Conservation (phyloP, 2,797 vertebrate species). For the Neostethus bicornis region DNA sequence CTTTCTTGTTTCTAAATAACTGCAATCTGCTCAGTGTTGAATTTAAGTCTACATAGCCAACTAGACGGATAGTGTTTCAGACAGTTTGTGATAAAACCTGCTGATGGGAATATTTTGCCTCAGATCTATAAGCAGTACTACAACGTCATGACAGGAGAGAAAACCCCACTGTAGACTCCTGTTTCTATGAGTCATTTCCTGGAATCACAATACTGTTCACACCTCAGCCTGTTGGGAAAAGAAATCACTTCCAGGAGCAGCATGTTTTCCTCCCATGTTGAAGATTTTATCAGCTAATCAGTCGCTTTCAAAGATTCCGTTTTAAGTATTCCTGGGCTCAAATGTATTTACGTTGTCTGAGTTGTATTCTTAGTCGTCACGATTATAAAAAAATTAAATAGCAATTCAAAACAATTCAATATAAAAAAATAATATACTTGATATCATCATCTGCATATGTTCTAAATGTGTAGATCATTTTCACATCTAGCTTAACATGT, state of each 20-base stretch:
- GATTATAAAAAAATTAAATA: no score
- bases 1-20: no score
- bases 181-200: constrained; percentile 47
- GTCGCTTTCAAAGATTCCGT: constrained; percentile 20
- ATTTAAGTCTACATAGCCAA: no score
- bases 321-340: background rate
- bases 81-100: no score
- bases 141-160: background rate
- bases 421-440: no score
- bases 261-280: constrained; percentile 12
- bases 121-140: background rate
- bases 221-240: constrained; percentile 57
- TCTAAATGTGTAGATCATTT: no score
- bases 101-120: background rate
- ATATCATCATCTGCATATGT: no score
- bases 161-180: constrained; percentile 5
- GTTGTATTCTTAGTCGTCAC: background rate
- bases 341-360: constrained; percentile 13
- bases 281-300: constrained; percentile 55
- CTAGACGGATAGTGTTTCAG: background rate
- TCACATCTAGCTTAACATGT: no score
- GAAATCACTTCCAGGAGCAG: background rate
- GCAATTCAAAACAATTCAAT: no score
- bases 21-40: no score
- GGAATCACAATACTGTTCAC: constrained; percentile 24